Evolutionary conservation across 2,797 vertebrate genomes (phyloP).

Genomic region (Aratinga solstitialis): DNA sequence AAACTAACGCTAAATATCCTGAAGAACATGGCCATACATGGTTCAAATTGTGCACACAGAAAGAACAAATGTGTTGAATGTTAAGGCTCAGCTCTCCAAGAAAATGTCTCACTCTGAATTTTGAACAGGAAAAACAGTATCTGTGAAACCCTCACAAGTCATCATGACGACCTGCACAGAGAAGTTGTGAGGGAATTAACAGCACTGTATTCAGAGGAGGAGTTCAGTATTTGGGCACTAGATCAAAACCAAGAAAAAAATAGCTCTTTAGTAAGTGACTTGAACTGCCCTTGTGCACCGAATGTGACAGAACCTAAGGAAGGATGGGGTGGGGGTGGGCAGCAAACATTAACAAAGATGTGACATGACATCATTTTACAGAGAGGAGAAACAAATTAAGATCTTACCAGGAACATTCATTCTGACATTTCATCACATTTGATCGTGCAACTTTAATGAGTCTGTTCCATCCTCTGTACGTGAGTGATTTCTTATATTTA

Average conservation of each 20-base stretch:
- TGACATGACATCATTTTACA: background rate
- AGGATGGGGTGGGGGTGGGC: fast-evolving
- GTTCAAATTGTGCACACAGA: background rate
- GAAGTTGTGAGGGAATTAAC: background rate
- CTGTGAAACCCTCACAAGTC: background rate
- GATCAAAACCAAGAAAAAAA: background rate
- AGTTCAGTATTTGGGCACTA: background rate
- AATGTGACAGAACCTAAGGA: background rate
- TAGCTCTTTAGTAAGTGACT: background rate
- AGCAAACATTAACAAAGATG: background rate
- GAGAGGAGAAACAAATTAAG: background rate
- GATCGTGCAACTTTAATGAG: background rate
- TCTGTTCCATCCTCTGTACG: background rate
- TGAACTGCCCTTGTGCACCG: background rate
- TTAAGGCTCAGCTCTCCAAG: background rate
- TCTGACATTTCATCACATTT: background rate
- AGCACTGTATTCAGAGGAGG: background rate
- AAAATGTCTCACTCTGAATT: background rate
- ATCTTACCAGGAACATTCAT: background rate
- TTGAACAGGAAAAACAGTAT: background rate
- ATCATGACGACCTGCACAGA: background rate
- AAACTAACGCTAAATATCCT: background rate
- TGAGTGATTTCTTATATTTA: background rate
- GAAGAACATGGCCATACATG: background rate
- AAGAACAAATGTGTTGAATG: background rate